These are phyloP conservation scores for Physocephala rufipes DNA, from an alignment of 2,888 invertebrate genomes.

Conservation along the genomic window DNA sequence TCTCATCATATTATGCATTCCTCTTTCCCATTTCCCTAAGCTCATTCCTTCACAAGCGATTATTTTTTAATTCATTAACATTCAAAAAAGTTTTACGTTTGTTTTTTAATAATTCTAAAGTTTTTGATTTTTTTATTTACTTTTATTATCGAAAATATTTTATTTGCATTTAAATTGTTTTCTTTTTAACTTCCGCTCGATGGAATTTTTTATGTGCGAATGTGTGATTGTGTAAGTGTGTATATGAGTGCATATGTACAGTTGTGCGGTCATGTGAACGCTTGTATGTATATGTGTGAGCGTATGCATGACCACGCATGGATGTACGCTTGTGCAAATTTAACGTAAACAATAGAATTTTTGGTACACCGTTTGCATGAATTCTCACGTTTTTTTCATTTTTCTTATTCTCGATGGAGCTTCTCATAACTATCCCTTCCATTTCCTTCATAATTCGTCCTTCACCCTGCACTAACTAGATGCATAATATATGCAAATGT, in stretches of 20 bases:
- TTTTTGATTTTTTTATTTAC: no score
- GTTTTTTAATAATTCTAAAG: no score
- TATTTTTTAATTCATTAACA: no score
- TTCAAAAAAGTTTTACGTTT: no score
- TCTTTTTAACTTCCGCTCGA: constrained; percentile 16
- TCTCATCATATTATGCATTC: no score
- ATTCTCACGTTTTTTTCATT: constrained; percentile 28
- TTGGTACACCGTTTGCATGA: constrained; percentile 3
- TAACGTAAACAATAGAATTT: constrained; percentile 27
- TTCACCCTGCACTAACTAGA: no score
- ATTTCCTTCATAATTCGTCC: no score
- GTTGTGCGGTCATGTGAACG: background rate
- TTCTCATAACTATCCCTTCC: no score
- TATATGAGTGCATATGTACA: constrained; percentile 17
- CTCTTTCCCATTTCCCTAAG: no score
- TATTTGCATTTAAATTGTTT: constrained; percentile 18
- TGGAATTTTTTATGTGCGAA: background rate
- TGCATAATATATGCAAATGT: background rate
- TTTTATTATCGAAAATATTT: background rate
- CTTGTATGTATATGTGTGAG: background rate
- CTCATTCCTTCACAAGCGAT: no score
- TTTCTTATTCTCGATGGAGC: constrained; percentile 7
- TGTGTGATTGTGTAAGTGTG: constrained; percentile 9
- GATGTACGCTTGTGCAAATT: background rate
- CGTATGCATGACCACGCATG: background rate